Evolutionary conservation across 2,888 invertebrate genomes (phyloP).

Genomic region (Tenthredo notha): DNA sequence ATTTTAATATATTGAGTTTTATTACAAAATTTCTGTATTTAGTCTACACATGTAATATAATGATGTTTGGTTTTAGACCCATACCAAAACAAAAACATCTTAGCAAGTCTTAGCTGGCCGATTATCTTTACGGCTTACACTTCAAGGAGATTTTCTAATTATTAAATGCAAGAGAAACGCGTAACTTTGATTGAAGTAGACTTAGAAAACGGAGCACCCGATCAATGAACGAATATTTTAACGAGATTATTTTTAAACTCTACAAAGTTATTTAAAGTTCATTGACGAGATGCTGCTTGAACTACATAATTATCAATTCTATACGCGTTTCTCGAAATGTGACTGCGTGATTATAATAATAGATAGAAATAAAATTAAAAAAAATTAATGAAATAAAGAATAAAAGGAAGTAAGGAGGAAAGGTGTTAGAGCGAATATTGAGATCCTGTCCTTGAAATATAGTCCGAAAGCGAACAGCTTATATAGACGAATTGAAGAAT

Average conservation of each 20-base stretch:
- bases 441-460: constrained; percentile 67
- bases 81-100: constrained; percentile 72
- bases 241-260: neutral
- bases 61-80: constrained; percentile 77
- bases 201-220: constrained; percentile 11
- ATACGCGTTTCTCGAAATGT: constrained; percentile 24
- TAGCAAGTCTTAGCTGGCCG: constrained; percentile 63
- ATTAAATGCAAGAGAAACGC: constrained; percentile 33
- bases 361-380: constrained; percentile 35
- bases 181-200: constrained; percentile 31
- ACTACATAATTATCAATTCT: neutral
- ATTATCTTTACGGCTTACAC: constrained; percentile 44
- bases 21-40: constrained; percentile 77
- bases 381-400: constrained; percentile 55
- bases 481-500: constrained; percentile 62
- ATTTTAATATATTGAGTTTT: constrained; percentile 76
- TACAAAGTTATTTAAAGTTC: neutral
- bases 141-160: constrained; percentile 62
- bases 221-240: constrained; percentile 25
- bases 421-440: neutral
- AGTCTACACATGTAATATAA: constrained; percentile 78
- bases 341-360: neutral
- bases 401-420: constrained; percentile 29
- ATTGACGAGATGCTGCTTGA: constrained; percentile 25
- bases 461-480: constrained; percentile 64